Conservation (phyloP, 2,113 vertebrate species). For the Ictidomys tridecemlineatus region DNA sequence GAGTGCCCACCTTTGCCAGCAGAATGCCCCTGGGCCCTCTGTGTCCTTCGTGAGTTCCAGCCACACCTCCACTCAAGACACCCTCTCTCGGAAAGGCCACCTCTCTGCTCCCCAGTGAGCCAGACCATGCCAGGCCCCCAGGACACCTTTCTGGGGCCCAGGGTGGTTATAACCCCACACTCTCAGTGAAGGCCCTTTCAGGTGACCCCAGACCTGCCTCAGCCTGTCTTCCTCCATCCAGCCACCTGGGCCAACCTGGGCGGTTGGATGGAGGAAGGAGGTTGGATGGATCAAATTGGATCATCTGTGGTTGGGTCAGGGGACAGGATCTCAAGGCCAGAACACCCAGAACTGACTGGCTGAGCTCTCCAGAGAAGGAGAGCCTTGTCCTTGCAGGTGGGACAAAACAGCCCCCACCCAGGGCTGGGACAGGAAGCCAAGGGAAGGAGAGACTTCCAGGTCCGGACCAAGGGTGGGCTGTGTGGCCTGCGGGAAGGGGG, state of each 20-base stretch:
- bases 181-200: not conserved
- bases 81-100: not conserved
- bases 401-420: not conserved
- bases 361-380: not conserved
- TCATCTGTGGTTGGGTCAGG: not conserved
- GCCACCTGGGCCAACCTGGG: not conserved
- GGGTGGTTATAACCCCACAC: not conserved
- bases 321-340: not conserved
- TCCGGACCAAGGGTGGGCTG: not conserved
- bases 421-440: not conserved
- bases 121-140: not conserved
- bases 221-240: not conserved
- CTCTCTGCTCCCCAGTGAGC: not conserved
- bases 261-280: too few species aligned
- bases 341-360: not conserved
- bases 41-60: not conserved
- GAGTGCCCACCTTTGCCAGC: not conserved
- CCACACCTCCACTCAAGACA: not conserved
- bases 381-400: too few species aligned
- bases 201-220: not conserved
- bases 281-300: too few species aligned
- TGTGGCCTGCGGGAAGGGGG: accelerated
- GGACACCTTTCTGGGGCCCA: not conserved
- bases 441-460: not conserved
- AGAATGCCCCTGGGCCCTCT: too few species aligned